A percentile compares a stretch with the other conserved stretches of the same genome.
Conservation (phyloP, 1,140 invertebrate genomes). For the Brachionus rotundiformis region DNA sequence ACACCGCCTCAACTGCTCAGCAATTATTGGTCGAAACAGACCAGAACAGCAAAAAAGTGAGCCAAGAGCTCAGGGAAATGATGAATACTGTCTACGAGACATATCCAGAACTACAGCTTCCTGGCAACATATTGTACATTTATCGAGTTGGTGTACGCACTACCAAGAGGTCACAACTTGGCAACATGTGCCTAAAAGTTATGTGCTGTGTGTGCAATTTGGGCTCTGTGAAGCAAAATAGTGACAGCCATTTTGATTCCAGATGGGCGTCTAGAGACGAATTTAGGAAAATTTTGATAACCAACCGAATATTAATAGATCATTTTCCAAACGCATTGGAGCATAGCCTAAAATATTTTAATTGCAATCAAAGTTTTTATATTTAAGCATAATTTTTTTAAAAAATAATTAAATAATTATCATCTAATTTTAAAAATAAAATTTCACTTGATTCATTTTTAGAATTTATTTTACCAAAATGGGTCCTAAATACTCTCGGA, state of each 20-base stretch:
- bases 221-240: neutral
- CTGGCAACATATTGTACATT: conserved; percentile 48
- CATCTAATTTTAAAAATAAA: neutral
- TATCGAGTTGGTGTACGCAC: neutral
- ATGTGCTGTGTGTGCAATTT: neutral
- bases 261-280: conserved; percentile 38
- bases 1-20: neutral
- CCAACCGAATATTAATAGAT: conserved; percentile 47
- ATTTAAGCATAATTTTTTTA: neutral
- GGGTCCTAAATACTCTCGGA: neutral
- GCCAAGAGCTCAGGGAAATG: neutral
- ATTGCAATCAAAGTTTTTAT: neutral
- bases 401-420: neutral
- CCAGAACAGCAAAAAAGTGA: neutral
- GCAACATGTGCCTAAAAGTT: neutral
- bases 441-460: neutral
- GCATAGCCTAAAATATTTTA: conserved; percentile 43
- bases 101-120: conserved; percentile 40
- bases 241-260: conserved; percentile 17
- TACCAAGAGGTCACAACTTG: neutral
- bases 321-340: conserved; percentile 48
- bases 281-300: conserved; percentile 50
- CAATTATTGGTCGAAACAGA: neutral
- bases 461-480: no score
- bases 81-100: conserved; percentile 14